Percentiles rank a stretch among this genome's conserved stretches.
Evolutionary conservation across 2,888 invertebrate genomes (phyloP).

Genomic region (Cephus rjabovi): DNA sequence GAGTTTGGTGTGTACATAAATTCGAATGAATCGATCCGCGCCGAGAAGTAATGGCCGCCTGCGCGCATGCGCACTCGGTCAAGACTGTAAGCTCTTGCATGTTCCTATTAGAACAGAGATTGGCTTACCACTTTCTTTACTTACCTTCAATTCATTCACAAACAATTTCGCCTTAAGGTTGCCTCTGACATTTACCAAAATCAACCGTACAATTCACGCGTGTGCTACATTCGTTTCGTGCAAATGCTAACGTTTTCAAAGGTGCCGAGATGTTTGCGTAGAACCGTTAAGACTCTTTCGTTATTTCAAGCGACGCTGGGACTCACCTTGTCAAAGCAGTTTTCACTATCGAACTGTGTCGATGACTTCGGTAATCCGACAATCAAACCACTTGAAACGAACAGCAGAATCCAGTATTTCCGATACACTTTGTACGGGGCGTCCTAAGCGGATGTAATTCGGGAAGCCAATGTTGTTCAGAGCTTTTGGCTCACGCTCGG

Average conservation of each 20-base stretch:
- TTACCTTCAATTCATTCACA: background rate
- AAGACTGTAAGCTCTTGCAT: background rate
- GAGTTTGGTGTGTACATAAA: background rate
- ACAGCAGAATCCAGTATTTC: conserved; percentile 24
- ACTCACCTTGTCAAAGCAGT: background rate
- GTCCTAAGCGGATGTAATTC: conserved; percentile 4
- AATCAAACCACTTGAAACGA: conserved; percentile 23
- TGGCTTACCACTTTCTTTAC: background rate
- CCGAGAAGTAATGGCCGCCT: background rate
- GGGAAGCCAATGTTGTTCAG: conserved; percentile 11
- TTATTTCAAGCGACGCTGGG: background rate
- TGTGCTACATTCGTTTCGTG: background rate
- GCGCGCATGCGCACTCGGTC: background rate
- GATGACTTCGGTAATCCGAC: background rate
- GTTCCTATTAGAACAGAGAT: background rate
- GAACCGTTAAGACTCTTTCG: background rate
- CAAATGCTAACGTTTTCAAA: background rate
- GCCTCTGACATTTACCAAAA: conserved; percentile 14
- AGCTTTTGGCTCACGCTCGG: conserved; percentile 19
- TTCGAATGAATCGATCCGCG: background rate
- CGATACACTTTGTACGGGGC: conserved; percentile 24
- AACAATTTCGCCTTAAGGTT: conserved; percentile 4
- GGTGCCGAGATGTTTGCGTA: background rate
- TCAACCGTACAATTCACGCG: background rate
- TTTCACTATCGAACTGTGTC: background rate